Conservation (phyloP, 2,888 invertebrate genomes). For the Stenolophus ochropezus region DNA sequence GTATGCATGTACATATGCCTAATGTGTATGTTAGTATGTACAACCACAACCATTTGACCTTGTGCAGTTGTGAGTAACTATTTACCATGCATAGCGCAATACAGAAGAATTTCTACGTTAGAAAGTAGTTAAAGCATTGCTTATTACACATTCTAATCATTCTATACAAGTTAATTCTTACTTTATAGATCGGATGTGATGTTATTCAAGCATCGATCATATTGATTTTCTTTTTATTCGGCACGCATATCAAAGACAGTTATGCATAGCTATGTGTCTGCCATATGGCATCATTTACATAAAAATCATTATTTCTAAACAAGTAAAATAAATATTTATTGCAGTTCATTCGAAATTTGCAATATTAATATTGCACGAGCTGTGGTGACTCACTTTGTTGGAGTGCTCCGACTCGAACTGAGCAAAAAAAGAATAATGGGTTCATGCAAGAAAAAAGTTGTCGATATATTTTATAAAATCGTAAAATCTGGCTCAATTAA, state of each 20-base stretch:
- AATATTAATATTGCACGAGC: neutral
- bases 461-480: too few relatives aligned
- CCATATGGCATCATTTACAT: neutral
- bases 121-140: neutral
- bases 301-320: neutral
- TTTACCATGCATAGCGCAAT: neutral
- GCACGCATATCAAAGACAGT: neutral
- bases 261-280: neutral
- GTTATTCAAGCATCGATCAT: neutral
- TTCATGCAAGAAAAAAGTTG: too few relatives aligned
- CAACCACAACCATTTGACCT: neutral
- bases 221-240: neutral
- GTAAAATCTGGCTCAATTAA: too few relatives aligned
- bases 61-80: neutral
- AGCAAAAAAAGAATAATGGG: too few relatives aligned
- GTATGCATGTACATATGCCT: neutral
- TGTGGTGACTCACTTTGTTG: too few relatives aligned
- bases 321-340: neutral
- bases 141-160: neutral
- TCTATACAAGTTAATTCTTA: neutral
- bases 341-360: neutral
- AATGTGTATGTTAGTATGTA: neutral
- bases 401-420: too few relatives aligned
- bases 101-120: neutral
- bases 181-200: neutral